Base-by-base conservation (phyloP, 1,140 invertebrate genomes). In the Mesaphorura yosii region DNA sequence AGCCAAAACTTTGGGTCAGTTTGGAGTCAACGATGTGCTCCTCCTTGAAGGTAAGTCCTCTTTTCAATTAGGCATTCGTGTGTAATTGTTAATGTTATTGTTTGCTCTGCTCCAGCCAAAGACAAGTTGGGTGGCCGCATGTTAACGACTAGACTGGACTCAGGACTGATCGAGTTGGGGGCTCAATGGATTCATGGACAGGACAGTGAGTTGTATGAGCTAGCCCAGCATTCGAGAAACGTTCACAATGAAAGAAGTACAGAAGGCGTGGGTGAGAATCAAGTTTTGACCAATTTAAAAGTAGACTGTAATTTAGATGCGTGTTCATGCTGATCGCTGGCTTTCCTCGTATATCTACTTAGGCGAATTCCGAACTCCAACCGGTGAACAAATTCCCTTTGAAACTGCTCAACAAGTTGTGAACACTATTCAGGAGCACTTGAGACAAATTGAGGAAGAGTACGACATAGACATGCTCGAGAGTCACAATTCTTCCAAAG, bases 131-230 rank as follows among this genome's bases (percentile, higher is more conserved):
- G 82, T 49, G 82, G 82, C 25, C 69, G 82, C 60, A 74, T 83
- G 40, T 53, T 69, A 20, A 77, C 79, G 0, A 53, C 72, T 19
- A 22, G 59, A 15, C 68, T 72, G 55, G 66, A 69, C 50, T 27
- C 26, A 2, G 73, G 73, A 55, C 67, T 75, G 20, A 69, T 89
- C 6, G 88, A 93, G 67, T 56, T 90, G 15, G 88, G 88, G 4
- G 87, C 84, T 20, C 83, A 89, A 66, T 86, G 82, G 79, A 69
- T 88, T 59, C 87, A 91, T 63, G 87, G 88, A 15, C 77, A 88
- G 66, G 69, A 78, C 17, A 73, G 89, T 69, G 64, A 74, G 12
- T 78, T 84, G 1, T 86, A 75, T 64, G 67, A 81, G 48, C 61
- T 80, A 29, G 79, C 78, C 0, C 76, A 66, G 39, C 44, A 70